Conservation (phyloP, 2,113 vertebrate species). For the Xerus inauris region DNA sequence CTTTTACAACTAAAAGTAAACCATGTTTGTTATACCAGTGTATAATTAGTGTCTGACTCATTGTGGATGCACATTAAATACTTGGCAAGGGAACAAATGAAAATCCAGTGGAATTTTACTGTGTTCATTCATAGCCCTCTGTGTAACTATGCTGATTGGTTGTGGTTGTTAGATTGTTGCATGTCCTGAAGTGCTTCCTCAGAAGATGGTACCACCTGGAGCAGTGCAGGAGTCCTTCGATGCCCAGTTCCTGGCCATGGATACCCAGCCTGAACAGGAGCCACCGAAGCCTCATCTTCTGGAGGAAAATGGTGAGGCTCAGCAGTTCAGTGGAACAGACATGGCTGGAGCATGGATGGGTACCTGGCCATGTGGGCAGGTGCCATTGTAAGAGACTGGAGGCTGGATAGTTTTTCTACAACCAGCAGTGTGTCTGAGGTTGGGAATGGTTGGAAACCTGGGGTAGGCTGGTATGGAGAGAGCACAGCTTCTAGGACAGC, state of each 20-base stretch:
- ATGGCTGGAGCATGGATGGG: background rate
- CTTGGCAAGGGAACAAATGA: slow-evolving; percentile 20
- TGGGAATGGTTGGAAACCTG: background rate
- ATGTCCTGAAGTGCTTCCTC: slow-evolving; percentile 70
- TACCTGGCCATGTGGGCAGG: background rate
- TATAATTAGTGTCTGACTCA: background rate
- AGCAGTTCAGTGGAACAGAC: background rate
- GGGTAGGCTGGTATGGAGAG: background rate
- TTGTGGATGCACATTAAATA: background rate
- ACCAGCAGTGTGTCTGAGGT: background rate
- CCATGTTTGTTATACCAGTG: background rate
- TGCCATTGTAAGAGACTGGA: background rate
- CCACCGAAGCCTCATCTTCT: slow-evolving; percentile 64
- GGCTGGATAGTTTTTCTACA: background rate
- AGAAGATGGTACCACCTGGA: slow-evolving; percentile 60
- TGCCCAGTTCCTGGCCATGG: slow-evolving; percentile 40
- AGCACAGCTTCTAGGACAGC: background rate
- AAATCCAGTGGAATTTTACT: background rate
- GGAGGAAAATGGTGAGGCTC: slow-evolving; percentile 76
- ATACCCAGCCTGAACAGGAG: slow-evolving; percentile 50
- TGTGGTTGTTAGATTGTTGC: slow-evolving; percentile 72
- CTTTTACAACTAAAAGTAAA: background rate
- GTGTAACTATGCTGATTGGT: slow-evolving; percentile 42
- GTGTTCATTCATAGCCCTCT: background rate
- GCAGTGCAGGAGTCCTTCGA: slow-evolving; percentile 59